These are phyloP conservation scores for Ryuthela nishihirai DNA, from an alignment of 2,888 invertebrate genomes.

Conservation along the genomic window DNA sequence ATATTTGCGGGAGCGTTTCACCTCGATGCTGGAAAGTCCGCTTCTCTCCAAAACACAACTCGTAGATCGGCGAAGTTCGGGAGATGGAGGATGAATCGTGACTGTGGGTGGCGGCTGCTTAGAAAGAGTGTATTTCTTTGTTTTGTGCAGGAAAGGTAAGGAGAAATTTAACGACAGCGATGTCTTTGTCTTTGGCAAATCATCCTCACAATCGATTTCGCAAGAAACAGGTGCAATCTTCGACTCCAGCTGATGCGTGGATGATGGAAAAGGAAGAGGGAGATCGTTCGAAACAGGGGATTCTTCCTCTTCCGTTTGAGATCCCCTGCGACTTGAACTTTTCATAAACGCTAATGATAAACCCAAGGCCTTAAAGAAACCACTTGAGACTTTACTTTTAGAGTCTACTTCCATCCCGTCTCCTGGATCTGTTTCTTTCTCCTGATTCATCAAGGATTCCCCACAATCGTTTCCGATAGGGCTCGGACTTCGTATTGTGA, in stretches of 20 bases:
- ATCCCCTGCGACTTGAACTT: too few species aligned
- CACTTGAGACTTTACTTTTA: not conserved
- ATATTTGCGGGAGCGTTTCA: conserved; percentile 10
- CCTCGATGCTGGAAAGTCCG: conserved; percentile 6
- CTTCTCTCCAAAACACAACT: not conserved
- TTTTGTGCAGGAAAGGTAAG: conserved; percentile 1
- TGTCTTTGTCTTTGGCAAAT: not conserved
- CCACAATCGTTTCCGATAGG: not conserved
- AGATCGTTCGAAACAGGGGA: too few species aligned
- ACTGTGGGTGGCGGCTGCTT: not conserved
- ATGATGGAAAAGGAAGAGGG: too few species aligned
- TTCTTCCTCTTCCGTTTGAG: too few species aligned
- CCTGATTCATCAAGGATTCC: too few species aligned
- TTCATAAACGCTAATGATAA: not conserved
- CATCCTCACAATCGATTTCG: not conserved
- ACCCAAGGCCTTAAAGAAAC: not conserved
- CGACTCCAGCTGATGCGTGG: too few species aligned
- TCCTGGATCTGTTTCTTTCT: not conserved
- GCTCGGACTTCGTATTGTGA: not conserved
- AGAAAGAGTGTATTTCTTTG: conserved; percentile 4
- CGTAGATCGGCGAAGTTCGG: not conserved
- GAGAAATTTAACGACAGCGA: not conserved
- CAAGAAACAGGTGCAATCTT: too few species aligned
- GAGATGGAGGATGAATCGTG: conserved; percentile 2
- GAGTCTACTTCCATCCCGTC: too few species aligned